Base-by-base conservation (phyloP, 2,888 invertebrate genomes). In the Pterostichus niger region DNA sequence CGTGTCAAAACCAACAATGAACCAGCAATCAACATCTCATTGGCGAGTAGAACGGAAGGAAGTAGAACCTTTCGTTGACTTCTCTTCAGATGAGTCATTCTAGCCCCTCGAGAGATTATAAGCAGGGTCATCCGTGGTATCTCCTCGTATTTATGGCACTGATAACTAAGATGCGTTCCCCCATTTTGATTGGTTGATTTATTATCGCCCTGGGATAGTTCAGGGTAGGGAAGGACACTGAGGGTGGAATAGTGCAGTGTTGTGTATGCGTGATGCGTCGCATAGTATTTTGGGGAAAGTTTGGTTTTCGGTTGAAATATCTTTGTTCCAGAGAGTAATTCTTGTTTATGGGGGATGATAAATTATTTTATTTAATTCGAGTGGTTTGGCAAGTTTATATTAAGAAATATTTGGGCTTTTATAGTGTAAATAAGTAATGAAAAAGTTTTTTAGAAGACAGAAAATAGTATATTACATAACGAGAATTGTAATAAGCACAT, bases 161-260 rank as follows among this genome's bases (percentile, higher is more conserved):
- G 88, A 88, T 88, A 88, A 88, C 87, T 87, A 87, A 64, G 64
- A 64, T 64, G 75, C 75, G 75, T 24, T 35, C 33, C 88, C 87
- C 87, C 87, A n/a, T 49, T 31, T 49, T 75, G 87, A 87, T 88
- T 86, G 85, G 86, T 24, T 88, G 88, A 88, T 88, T 88, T 88
- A 88, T 88, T 85, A 86, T 85, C 84, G 85, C 84, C 88, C 78
- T 82, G 88, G 88, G 88, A 85, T 84, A 59, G 52, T 52, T 52
- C 59, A 13, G 24, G 59, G 40, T 40, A 9, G 59, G 59, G 17
- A 24, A 52, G 75, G 31, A 85, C 83, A 52, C 31, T 2, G 9
- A 31, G 33, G 64, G 64, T 31, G 64, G 64, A 10, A 11, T 31
- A 35, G 35, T 76, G 49, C 13, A 24, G 64, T 31, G 35, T 64